phyloP scores from a whole-genome alignment of 2,797 vertebrate species.

The Trichosurus vulpecula region DNA sequence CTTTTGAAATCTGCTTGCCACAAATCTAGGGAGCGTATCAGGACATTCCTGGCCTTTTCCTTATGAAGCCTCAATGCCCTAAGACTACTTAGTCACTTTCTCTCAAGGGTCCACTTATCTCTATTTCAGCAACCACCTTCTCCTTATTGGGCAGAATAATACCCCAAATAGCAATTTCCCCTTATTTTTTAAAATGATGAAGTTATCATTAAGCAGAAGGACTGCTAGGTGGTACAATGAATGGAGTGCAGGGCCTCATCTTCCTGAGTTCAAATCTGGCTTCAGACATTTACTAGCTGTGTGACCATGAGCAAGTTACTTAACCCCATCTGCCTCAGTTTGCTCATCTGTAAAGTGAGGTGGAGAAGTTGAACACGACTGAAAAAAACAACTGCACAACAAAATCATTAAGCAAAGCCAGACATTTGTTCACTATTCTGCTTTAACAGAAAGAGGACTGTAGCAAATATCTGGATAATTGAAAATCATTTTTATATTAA shows the following conservation, averaged over 20 bases:
- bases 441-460: neutral
- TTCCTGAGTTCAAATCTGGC: neutral
- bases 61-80: neutral
- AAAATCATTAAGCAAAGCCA: neutral
- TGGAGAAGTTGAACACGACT: neutral
- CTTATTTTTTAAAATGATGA: neutral
- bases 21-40: neutral
- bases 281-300: neutral
- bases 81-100: neutral
- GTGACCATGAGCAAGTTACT: neutral
- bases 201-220: neutral
- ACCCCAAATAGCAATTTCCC: neutral
- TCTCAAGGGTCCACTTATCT: neutral
- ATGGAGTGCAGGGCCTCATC: neutral
- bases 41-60: neutral
- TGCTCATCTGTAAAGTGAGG: neutral
- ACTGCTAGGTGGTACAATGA: neutral
- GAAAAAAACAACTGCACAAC: neutral
- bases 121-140: neutral
- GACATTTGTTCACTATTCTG: neutral
- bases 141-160: neutral
- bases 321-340: neutral
- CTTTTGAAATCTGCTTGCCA: neutral
- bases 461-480: neutral
- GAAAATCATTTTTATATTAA: neutral